phyloP scores from a whole-genome alignment of 2,797 vertebrate species.

The Fundulus diaphanus region DNA sequence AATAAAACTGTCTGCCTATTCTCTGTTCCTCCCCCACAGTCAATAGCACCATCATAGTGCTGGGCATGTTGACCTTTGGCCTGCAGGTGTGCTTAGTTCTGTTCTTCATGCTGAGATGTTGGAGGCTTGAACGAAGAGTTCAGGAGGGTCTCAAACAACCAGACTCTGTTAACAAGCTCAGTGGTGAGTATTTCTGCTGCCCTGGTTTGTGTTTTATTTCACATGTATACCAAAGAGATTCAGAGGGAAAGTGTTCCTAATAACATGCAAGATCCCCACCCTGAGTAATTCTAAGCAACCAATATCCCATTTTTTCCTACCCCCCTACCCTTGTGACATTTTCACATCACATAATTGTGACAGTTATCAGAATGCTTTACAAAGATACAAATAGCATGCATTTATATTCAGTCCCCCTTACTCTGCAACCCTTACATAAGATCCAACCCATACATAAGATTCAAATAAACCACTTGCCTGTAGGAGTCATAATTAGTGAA shows the following conservation, averaged over 20 bases:
- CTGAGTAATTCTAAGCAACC: background rate
- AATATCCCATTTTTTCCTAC: too few relatives aligned
- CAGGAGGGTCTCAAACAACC: conserved; percentile 38
- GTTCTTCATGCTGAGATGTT: conserved; percentile 66
- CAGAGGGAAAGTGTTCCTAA: background rate
- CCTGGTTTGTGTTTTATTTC: background rate
- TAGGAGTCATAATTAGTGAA: too few relatives aligned
- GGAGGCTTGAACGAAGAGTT: conserved; percentile 55
- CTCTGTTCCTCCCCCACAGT: conserved; percentile 44
- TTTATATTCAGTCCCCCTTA: background rate
- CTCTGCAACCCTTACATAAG: background rate
- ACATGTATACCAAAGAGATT: background rate
- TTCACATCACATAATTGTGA: background rate
- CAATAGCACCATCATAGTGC: conserved; percentile 47
- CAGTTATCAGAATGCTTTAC: background rate
- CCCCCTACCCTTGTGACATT: background rate
- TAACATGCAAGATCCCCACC: background rate
- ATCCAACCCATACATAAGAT: too few relatives aligned
- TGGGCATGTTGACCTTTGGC: conserved; percentile 71
- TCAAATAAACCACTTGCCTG: too few relatives aligned
- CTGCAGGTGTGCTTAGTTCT: conserved; percentile 74
- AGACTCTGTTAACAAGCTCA: conserved; percentile 15
- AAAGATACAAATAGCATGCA: background rate
- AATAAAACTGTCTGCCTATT: background rate
- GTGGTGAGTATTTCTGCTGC: conserved; percentile 43